Evolutionary conservation across 2,888 invertebrate species (phyloP).

Genomic region (Stenodema calcarata): DNA sequence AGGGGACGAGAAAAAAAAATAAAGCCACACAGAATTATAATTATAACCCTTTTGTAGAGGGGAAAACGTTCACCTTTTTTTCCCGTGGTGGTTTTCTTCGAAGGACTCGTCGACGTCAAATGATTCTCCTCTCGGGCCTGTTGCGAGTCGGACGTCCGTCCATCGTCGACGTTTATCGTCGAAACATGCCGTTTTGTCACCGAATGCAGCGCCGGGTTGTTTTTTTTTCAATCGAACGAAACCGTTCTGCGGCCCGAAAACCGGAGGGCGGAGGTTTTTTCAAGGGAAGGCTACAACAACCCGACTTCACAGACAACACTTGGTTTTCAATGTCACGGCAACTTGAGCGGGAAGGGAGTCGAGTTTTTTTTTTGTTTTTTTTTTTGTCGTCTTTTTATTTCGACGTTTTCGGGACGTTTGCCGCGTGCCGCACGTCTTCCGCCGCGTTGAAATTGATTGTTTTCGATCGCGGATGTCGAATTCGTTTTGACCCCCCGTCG

Average conservation of each 20-base stretch:
- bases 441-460: too few relatives aligned
- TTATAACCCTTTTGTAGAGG: neutral
- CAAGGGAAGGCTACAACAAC: neutral
- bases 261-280: neutral
- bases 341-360: neutral
- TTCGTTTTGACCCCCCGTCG: too few relatives aligned
- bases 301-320: conserved; percentile 10
- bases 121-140: conserved; percentile 65
- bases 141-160: neutral
- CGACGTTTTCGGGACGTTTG: too few relatives aligned
- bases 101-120: conserved; percentile 64
- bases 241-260: neutral
- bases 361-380: too few relatives aligned
- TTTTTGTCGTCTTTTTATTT: neutral
- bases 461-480: too few relatives aligned
- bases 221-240: too few relatives aligned
- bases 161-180: conserved; percentile 63
- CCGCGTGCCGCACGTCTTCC: too few relatives aligned
- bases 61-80: conserved; percentile 30
- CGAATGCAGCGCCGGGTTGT: too few relatives aligned
- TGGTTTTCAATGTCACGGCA: conserved; percentile 28
- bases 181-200: neutral
- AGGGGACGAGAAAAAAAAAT: too few relatives aligned
- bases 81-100: conserved; percentile 30
- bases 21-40: too few relatives aligned